Base-by-base conservation (phyloP, 2,888 invertebrate genomes). In the Sabatieria punctata region DNA sequence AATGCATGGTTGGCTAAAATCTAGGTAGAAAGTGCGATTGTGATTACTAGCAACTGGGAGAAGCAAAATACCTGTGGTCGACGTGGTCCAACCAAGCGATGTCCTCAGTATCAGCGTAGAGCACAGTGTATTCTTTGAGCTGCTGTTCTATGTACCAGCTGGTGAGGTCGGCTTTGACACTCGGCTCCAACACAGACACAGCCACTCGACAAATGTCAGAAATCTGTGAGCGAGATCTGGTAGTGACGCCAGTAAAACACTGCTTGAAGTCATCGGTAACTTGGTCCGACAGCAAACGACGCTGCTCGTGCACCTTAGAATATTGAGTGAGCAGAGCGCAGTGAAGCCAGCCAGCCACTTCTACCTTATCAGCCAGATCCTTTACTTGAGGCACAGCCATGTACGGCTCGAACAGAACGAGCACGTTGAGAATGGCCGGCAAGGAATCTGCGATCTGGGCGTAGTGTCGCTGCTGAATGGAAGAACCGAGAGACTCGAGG, bases 21-120 rank as follows among this genome's bases (percentile, higher is more conserved):
- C n/a, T n/a, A n/a, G n/a, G n/a, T n/a, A n/a, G n/a, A n/a, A n/a
- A n/a, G n/a, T n/a, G n/a, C n/a, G n/a, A n/a, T n/a, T n/a, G n/a
- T n/a, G n/a, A n/a, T n/a, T n/a, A n/a, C n/a, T n/a, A n/a, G n/a
- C n/a, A n/a, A n/a, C n/a, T n/a, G 30, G 13, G 26, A 13, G 19
- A 8, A 19, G 15, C 22, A 24, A 22, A 22, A 1, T 83, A 86
- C 43, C 89, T 75, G 48, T 82, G 80, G 63, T 91, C 89, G 45
- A 97, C 81, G 60, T 86, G 86, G 60, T 91, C 83, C 50, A 99
- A 68, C 95, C 97, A 97, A 1, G 93, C 89, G 41, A 71, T 81
- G 66, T 95, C 93, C 68, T 97, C 91, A 60, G 85, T 85, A 58
- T 85, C 80, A 44, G 86, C 82, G 71, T 93, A 97, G 47, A 99